phyloP scores from a whole-genome alignment of 2,797 vertebrate genomes.

The Gila robusta region DNA sequence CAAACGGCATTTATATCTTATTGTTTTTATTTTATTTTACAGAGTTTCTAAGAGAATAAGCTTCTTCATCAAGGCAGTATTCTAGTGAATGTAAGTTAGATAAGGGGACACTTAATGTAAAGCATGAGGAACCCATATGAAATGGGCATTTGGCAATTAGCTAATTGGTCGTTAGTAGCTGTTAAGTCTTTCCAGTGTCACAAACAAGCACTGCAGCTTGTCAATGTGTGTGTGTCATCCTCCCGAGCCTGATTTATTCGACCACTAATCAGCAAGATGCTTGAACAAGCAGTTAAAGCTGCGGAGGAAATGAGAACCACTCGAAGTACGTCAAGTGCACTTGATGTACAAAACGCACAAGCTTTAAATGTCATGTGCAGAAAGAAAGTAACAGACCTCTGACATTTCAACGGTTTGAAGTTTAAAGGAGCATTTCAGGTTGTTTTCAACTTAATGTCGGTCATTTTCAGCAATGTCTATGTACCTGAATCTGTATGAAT shows the following conservation, averaged over 20 bases:
- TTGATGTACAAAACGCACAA: conserved; percentile 66
- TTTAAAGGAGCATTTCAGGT: background rate
- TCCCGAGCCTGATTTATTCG: conserved; percentile 80
- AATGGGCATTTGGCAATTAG: conserved; percentile 74
- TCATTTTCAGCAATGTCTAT: background rate
- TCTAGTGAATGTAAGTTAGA: background rate
- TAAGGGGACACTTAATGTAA: background rate
- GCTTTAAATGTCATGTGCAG: conserved; percentile 55
- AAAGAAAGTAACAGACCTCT: conserved; percentile 26
- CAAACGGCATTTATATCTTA: conserved; percentile 2
- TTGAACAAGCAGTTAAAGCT: conserved; percentile 80
- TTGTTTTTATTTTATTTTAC: background rate
- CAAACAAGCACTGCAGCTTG: conserved; percentile 78
- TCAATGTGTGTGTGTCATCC: conserved; percentile 77
- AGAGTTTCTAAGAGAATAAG: conserved; percentile 5
- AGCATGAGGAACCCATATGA: background rate
- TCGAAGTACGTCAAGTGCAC: conserved; percentile 75
- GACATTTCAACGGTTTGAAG: background rate
- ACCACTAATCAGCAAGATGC: conserved; percentile 79
- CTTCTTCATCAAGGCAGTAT: background rate
- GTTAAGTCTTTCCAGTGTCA: conserved; percentile 62
- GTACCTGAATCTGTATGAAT: background rate
- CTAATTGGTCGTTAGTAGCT: conserved; percentile 79
- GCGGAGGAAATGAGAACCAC: conserved; percentile 71
- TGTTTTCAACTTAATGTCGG: background rate